Conservation (phyloP, 1,140 invertebrate species). For the Maniola jurtina region DNA sequence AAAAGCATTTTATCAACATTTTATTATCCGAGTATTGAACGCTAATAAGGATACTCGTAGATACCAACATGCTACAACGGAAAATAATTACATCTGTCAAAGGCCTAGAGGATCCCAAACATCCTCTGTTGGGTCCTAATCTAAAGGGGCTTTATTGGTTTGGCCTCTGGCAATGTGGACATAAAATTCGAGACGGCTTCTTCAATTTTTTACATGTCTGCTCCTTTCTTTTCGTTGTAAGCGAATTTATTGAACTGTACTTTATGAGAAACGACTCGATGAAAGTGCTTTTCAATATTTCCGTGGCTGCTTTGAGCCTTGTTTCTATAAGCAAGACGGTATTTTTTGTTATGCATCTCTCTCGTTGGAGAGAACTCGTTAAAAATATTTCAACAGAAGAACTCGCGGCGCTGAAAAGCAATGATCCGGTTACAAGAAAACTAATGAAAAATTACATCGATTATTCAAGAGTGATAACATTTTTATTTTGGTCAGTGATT, state of each 20-base stretch:
- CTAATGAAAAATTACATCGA: conserved; percentile 41
- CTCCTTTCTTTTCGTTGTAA: conserved; percentile 46
- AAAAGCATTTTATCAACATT: conserved; percentile 1
- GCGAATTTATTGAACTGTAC: conserved; percentile 51
- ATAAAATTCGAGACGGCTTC: conserved; percentile 30
- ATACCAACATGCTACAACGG: conserved; percentile 6
- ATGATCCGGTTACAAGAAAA: conserved; percentile 27
- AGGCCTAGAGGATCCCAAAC: conserved; percentile 45
- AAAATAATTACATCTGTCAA: conserved; percentile 26
- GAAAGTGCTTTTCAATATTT: conserved; percentile 51
- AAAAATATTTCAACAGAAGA: conserved; percentile 37
- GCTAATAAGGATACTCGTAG: neutral
- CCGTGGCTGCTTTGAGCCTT: conserved; percentile 43
- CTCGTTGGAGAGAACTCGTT: conserved; percentile 16
- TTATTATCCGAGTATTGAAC: neutral
- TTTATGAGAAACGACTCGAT: conserved; percentile 43
- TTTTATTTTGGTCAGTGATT: conserved; percentile 47
- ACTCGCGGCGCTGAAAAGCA: conserved; percentile 25
- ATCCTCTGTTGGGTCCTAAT: conserved; percentile 57
- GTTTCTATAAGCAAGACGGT: conserved; percentile 42
- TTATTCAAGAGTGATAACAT: conserved; percentile 50
- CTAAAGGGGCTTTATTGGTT: conserved; percentile 53
- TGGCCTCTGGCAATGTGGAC: conserved; percentile 46
- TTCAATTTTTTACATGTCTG: conserved; percentile 41
- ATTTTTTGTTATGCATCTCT: conserved; percentile 33